Base-by-base conservation (phyloP, 2,888 invertebrate species). In the Steinernema hermaphroditum region DNA sequence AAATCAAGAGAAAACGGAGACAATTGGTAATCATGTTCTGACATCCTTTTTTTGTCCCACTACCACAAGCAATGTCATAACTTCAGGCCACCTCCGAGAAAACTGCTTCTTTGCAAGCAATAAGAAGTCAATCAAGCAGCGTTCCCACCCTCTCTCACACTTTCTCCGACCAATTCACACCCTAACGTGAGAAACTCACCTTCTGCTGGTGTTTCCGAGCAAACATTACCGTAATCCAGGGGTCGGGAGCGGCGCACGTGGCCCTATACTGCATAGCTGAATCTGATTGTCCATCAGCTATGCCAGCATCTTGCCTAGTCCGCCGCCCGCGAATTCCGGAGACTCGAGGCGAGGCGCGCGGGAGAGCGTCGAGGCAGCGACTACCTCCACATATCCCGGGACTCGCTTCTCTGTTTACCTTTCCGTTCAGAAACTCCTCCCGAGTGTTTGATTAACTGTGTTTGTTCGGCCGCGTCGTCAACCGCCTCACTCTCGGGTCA, bases 381-480 rank as follows among this genome's bases (percentile, higher is more conserved):
- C 46, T 46, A 46, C 46, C 46, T 46, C 46, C 46, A 46, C 46
- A 46, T 4, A 16, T 16, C 46, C 46, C 16, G 46, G 22, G 4
- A 4, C 46, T 4, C 43, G 14, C 43, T n/a, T 8, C 46, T 46
- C 46, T 46, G 46, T 46, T 46, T 46, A 46, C 46, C 46, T 46
- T 46, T 46, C 46, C 46, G 46, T 46, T 46, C 46, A 46, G 46
- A 46, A 46, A 46, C 46, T 46, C 46, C 46, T 46, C 46, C 46
- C 46, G 46, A 46, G 46, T 46, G 46, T 46, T 46, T 46, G 46
- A 46, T 46, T 46, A 46, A 46, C 46, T 46, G 46, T 46, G 46
- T 46, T 46, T 46, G 46, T 46, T 46, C 46, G 37, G 37, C 6
- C 22, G 8, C 8, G 8, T 6, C 46, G 8, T 2, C 22, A 6